Percentiles rank a stretch among this genome's conserved stretches.
Evolutionary conservation across 2,113 vertebrate species (phyloP).

Genomic region (Amblyopsis rosae): DNA sequence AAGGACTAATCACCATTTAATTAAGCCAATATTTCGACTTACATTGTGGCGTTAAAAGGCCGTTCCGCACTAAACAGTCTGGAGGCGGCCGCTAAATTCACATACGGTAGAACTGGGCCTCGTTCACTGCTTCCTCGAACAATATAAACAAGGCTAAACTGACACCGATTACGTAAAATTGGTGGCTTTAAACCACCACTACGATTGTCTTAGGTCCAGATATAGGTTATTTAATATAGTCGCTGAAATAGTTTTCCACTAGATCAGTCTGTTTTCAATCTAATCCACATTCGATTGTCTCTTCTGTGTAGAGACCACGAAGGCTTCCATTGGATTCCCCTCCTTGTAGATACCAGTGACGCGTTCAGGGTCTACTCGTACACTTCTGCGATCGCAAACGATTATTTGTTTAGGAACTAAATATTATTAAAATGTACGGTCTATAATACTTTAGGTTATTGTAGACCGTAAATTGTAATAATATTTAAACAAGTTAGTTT

Average conservation of each 20-base stretch:
- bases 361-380: conserved; percentile 23
- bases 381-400: conserved; percentile 16
- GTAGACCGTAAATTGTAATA: background rate
- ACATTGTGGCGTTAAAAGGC: conserved; percentile 66
- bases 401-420: background rate
- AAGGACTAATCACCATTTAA: background rate
- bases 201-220: background rate
- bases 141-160: conserved; percentile 71
- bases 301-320: conserved; percentile 56
- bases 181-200: background rate
- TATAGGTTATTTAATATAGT: fast-evolving
- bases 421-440: too few relatives aligned
- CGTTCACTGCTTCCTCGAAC: conserved; percentile 38
- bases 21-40: conserved; percentile 26
- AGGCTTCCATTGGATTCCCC: conserved; percentile 74
- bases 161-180: background rate
- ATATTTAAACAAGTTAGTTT: background rate
- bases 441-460: too few relatives aligned
- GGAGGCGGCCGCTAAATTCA: conserved; percentile 43
- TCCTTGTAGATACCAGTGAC: conserved; percentile 23
- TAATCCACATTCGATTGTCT: conserved; percentile 72
- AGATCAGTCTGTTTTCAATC: conserved; percentile 18
- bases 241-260: background rate
- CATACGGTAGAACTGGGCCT: conserved; percentile 55
- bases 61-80: conserved; percentile 43